Evolutionary conservation across 2,888 invertebrate species (phyloP), one percentile per base, ranked within the genome.

Genomic region (Congeria kusceri): DNA sequence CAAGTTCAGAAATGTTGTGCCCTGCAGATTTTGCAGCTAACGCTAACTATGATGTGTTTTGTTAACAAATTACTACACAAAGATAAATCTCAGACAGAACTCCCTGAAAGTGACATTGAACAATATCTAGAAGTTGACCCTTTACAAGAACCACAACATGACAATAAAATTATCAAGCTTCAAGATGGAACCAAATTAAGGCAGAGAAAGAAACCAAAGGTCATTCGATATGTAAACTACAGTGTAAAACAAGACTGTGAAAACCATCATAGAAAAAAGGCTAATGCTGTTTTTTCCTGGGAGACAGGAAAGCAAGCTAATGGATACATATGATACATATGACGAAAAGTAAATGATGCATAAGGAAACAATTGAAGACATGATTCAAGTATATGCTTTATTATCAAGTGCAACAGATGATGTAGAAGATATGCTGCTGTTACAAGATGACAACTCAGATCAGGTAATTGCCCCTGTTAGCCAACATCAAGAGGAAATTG

Each of bases 211-310:
- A 65, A 65, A 28, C 13, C 18, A 57, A 63, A 76, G 47, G 53
- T 56, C 0, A 62, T 69, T 32, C 27, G 76, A 44, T 67, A 29
- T 70, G 71, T 78, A 0, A 77, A 86, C 28, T 88, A 76, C 66
- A 83, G 61, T 32, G 62, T 87, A 25, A 84, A 88, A 58, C 66
- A 29, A 20, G 77, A 88, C 59, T 18, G 32, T 63, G 78, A 84
- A 63, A 76, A 79, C 18, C 56, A 77, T 65, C 78, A 56, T 57
- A 56, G 79, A 49, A 71, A n/a, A 81, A 68, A 56, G 44, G 23
- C 44, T 89, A 0, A 83, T 90, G 87, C 80, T 91, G 15, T 90
- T 75, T 69, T 4, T 67, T 0, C 87, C 90, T 11, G 91, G 89
- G 89, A 69, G 89, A 67, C 57, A 89, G 68, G 90, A 90, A 77